A percentile compares a stretch with the other conserved stretches of the same genome.
phyloP scores from a whole-genome alignment of 2,888 invertebrate genomes.

The Alloplasta piceator region DNA sequence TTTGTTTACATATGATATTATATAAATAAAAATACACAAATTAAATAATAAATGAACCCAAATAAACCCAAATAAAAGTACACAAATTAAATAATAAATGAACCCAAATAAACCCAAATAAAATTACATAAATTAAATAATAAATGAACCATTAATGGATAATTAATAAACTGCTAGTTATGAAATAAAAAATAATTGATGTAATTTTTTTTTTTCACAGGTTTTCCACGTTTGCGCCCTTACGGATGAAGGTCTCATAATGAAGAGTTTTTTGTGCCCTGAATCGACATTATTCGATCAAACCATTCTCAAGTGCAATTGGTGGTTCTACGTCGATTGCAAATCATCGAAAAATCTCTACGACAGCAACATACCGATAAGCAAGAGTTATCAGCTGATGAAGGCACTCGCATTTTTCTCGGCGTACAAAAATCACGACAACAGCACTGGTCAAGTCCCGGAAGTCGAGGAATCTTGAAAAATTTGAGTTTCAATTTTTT shows the following conservation, averaged over 20 bases:
- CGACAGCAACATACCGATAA: constrained; percentile 95
- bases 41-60: too few species aligned
- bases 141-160: too few species aligned
- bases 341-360: constrained; percentile 91
- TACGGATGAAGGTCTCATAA: constrained; percentile 94
- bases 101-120: too few species aligned
- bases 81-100: too few species aligned
- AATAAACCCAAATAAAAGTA: too few species aligned
- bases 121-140: too few species aligned
- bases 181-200: too few species aligned
- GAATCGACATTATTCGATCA: constrained; percentile 96
- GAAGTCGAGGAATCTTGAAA: constrained; percentile 55
- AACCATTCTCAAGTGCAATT: constrained; percentile 95
- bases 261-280: constrained; percentile 96
- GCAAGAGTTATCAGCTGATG: constrained; percentile 96
- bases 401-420: constrained; percentile 95
- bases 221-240: constrained; percentile 96
- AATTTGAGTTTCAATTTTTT: background rate
- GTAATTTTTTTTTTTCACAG: constrained; percentile 83
- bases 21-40: too few species aligned
- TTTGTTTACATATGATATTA: too few species aligned
- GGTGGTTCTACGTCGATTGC: constrained; percentile 98
- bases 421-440: constrained; percentile 89
- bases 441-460: constrained; percentile 71
- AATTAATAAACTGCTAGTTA: too few species aligned